Evolutionary conservation across 2,888 invertebrate genomes (phyloP).

Genomic region (Nysson spinosus): DNA sequence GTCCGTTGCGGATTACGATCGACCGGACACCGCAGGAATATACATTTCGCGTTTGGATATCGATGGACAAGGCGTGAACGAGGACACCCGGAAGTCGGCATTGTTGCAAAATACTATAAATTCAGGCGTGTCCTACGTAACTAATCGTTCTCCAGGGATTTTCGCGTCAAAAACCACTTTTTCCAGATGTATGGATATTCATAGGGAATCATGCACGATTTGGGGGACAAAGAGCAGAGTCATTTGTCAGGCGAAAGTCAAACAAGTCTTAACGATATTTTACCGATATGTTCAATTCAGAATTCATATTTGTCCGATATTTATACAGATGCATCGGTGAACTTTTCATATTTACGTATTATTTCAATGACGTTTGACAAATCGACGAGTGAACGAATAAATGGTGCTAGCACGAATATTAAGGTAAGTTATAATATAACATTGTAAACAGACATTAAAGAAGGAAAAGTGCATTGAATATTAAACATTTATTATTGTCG

Average conservation of each 20-base stretch:
- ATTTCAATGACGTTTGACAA: no score
- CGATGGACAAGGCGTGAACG: constrained; percentile 39
- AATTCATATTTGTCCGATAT: no score
- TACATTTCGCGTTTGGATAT: constrained; percentile 18
- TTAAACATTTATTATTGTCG: no score
- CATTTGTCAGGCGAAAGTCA: constrained; percentile 45
- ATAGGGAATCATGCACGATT: constrained; percentile 11
- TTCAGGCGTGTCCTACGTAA: constrained; percentile 22
- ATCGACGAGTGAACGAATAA: no score
- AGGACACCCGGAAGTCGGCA: constrained; percentile 14
- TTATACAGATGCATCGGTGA: no score
- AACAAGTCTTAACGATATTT: constrained; percentile 25
- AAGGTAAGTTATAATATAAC: no score
- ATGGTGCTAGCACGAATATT: no score
- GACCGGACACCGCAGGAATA: constrained; percentile 40
- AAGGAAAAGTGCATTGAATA: no score
- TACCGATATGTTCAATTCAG: no score
- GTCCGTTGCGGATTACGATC: constrained; percentile 7
- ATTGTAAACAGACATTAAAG: no score
- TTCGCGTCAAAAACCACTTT: constrained; percentile 27
- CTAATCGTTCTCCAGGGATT: constrained; percentile 20
- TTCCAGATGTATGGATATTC: constrained; percentile 23
- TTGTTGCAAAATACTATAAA: constrained; percentile 45
- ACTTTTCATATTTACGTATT: no score
- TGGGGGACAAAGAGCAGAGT: constrained; percentile 5